A percentile compares a stretch with the other conserved stretches of the same genome.
Conservation (phyloP, 2,113 vertebrate genomes). For the Cervus canadensis region DNA sequence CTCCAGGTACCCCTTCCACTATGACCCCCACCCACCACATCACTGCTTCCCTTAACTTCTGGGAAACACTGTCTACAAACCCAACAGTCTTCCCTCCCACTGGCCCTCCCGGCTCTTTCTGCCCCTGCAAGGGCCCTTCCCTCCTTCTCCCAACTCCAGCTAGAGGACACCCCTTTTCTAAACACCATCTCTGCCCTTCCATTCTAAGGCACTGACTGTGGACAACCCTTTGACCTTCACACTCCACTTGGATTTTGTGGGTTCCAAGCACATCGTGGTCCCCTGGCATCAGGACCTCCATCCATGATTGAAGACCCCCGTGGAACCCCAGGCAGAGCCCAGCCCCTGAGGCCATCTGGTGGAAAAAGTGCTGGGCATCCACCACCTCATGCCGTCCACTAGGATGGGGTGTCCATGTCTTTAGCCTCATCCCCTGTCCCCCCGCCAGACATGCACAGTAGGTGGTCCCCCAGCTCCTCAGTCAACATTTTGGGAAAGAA, state of each 20-base stretch:
- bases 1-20: background rate
- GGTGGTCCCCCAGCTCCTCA: fast-evolving
- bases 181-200: background rate
- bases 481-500: background rate
- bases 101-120: background rate
- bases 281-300: background rate
- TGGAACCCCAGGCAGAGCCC: background rate
- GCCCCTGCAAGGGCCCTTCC: too few relatives aligned
- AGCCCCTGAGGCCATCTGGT: too few relatives aligned
- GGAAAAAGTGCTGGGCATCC: background rate
- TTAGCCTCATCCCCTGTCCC: background rate
- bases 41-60: background rate
- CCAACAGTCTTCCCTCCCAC: background rate
- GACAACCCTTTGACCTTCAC: background rate
- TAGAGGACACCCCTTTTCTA: background rate
- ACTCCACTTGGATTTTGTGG: fast-evolving
- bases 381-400: background rate
- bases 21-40: fast-evolving
- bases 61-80: background rate
- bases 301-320: background rate
- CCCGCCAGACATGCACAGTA: fast-evolving
- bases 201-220: fast-evolving
- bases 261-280: fast-evolving
- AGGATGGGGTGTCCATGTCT: fast-evolving
- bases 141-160: background rate